These are phyloP conservation scores for Glossophaga mutica DNA, from an alignment of 2,797 vertebrate genomes.

Conservation along the genomic window DNA sequence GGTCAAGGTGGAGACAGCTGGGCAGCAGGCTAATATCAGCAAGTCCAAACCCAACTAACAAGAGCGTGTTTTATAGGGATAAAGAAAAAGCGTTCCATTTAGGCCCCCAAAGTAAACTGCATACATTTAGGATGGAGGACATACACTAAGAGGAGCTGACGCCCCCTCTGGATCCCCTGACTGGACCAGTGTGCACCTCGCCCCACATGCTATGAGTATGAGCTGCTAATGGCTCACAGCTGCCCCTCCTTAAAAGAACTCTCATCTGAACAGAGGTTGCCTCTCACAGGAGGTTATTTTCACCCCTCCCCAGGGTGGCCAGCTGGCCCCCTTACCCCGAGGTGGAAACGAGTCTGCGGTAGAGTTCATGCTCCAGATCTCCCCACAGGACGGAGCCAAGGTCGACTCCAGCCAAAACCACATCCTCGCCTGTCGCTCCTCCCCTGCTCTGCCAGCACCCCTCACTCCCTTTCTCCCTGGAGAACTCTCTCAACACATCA, in stretches of 20 bases:
- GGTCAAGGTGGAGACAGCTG: background rate
- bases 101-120: background rate
- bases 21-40: background rate
- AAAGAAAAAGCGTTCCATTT: background rate
- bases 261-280: background rate
- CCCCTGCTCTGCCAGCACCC: background rate
- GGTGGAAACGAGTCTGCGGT: background rate
- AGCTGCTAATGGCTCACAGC: background rate
- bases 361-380: background rate
- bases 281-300: background rate
- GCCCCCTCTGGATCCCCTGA: background rate
- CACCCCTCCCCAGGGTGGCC: background rate
- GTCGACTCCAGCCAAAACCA: background rate
- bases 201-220: background rate
- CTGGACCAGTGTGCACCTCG: accelerated
- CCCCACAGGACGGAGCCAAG: background rate
- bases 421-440: background rate
- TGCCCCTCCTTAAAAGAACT: background rate
- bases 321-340: background rate
- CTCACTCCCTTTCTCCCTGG: background rate
- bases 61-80: background rate
- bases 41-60: background rate
- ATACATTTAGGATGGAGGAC: background rate
- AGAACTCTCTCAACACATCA: background rate
- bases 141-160: background rate